A percentile compares a stretch with the other conserved stretches of the same genome.
Conservation (phyloP, 2,113 vertebrate species). For the Serilophus lunatus region DNA sequence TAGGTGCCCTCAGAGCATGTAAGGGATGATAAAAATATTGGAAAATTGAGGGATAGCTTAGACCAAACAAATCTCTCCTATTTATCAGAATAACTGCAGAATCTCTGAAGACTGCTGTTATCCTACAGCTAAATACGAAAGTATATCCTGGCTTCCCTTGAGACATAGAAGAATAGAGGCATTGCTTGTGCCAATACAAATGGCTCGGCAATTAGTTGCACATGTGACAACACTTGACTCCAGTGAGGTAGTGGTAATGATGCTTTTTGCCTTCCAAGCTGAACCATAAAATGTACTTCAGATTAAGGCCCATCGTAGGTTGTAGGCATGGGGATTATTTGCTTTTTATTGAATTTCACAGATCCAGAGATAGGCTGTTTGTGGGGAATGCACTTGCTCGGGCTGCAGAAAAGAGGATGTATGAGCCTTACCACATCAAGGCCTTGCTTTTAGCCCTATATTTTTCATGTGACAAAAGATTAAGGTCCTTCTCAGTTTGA, state of each 20-base stretch:
- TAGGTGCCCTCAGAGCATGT: not conserved
- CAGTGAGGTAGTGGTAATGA: not conserved
- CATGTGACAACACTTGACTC: not conserved
- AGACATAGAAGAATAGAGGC: not conserved
- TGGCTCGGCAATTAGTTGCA: not conserved
- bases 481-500: not conserved
- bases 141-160: not conserved
- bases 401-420: not conserved
- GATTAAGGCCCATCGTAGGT: not conserved
- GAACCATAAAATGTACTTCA: not conserved
- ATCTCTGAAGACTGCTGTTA: not conserved
- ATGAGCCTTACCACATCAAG: not conserved
- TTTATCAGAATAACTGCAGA: not conserved
- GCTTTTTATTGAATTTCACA: not conserved
- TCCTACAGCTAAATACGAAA: not conserved
- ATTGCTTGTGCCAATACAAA: not conserved
- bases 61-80: not conserved
- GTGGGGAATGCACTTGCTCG: not conserved
- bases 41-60: not conserved
- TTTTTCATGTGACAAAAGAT: not conserved
- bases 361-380: not conserved
- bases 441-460: not conserved
- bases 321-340: not conserved
- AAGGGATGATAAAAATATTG: not conserved
- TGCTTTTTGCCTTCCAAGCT: not conserved